These are phyloP conservation scores for Drosophila prosaltans DNA, from an alignment of 1,140 invertebrate genomes.

Conservation along the genomic window DNA sequence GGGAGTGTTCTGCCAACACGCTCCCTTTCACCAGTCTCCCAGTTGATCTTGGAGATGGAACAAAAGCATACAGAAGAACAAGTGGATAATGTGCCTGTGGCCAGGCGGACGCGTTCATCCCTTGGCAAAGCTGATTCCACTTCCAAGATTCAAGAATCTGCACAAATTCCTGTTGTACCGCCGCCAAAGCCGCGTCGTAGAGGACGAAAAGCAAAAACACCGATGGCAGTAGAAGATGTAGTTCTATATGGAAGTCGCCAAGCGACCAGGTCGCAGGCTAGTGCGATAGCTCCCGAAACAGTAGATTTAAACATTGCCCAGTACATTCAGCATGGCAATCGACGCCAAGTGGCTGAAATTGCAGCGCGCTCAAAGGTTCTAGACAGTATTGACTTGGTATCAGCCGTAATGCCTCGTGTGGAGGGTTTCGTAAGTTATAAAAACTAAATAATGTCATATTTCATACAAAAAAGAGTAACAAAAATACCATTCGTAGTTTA, in stretches of 20 bases:
- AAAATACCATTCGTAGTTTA: conserved; percentile 33
- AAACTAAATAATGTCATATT: too few relatives aligned
- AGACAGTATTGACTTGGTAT: conserved; percentile 64
- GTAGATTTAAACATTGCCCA: not conserved
- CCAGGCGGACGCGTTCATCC: conserved; percentile 58
- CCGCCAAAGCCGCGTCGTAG: conserved; percentile 19
- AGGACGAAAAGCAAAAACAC: not conserved
- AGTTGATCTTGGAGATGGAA: conserved; percentile 58
- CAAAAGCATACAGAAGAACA: not conserved
- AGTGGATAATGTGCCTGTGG: conserved; percentile 28
- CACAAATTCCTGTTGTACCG: not conserved
- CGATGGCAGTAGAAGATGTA: not conserved
- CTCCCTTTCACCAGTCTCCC: conserved; percentile 47
- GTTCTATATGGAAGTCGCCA: not conserved
- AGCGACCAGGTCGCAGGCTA: not conserved
- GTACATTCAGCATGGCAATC: conserved; percentile 7
- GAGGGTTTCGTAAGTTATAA: conserved; percentile 65
- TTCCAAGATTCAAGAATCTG: not conserved
- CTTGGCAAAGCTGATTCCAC: not conserved
- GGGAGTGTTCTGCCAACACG: not conserved
- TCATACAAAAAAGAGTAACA: not conserved
- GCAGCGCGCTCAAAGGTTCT: conserved; percentile 52
- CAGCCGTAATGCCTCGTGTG: conserved; percentile 54
- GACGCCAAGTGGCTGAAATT: conserved; percentile 44
- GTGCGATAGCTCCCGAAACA: too few relatives aligned